These are phyloP conservation scores for Myodes glareolus DNA, from an alignment of 2,113 vertebrate species.

Conservation along the genomic window DNA sequence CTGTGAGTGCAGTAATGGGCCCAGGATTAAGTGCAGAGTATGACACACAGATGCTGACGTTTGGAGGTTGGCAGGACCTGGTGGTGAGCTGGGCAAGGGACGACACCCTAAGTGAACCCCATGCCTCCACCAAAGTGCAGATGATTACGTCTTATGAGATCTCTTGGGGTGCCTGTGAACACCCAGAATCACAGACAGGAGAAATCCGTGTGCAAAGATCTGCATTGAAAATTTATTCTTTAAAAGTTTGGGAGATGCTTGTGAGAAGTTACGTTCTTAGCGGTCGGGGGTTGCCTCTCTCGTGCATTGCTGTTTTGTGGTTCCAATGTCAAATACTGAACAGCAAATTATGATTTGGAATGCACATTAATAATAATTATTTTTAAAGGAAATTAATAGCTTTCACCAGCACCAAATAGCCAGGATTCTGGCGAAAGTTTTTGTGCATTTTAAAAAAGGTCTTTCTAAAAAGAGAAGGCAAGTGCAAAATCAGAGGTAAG, in stretches of 20 bases:
- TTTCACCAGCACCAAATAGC: neutral
- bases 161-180: neutral
- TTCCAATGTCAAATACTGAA: neutral
- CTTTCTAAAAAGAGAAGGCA: conserved; percentile 1
- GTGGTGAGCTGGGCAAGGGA: conserved; percentile 11
- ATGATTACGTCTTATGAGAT: neutral
- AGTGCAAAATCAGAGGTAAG: neutral
- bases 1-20: conserved; percentile 59
- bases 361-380: neutral
- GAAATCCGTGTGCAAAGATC: neutral
- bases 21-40: conserved; percentile 44
- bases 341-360: neutral
- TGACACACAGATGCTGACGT: conserved; percentile 24
- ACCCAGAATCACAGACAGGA: neutral
- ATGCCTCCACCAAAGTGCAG: neutral
- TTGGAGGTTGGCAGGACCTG: conserved; percentile 55
- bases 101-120: neutral
- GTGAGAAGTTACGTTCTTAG: neutral
- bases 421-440: neutral
- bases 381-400: neutral
- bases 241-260: neutral
- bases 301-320: neutral
- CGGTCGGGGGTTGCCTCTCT: neutral
- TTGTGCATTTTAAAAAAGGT: neutral
- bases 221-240: neutral